Conservation (phyloP, 2,797 vertebrate species). For the Leucoraja ocellata region DNA sequence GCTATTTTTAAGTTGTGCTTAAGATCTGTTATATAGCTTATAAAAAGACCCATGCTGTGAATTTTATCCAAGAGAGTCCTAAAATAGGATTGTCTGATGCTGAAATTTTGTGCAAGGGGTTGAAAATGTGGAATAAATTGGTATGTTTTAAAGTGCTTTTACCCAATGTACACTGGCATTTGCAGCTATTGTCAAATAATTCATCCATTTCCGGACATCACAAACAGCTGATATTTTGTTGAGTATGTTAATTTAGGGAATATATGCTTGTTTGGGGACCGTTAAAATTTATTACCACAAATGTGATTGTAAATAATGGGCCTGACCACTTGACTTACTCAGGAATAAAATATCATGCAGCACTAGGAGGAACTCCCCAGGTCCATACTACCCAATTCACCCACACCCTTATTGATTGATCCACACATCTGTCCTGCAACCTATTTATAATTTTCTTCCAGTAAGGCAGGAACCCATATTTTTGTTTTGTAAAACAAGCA, state of each 20-base stretch:
- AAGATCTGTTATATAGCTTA: neutral
- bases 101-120: neutral
- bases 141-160: neutral
- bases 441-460: neutral
- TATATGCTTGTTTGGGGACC: neutral
- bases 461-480: neutral
- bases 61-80: neutral
- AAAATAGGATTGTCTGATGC: neutral
- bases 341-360: neutral
- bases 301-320: neutral
- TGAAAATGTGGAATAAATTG: neutral
- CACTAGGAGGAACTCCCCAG: neutral
- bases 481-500: neutral
- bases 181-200: neutral
- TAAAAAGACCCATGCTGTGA: neutral
- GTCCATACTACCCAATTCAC: neutral
- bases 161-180: neutral
- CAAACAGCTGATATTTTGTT: too few species aligned
- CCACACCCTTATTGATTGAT: neutral
- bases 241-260: too few species aligned
- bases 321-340: neutral
- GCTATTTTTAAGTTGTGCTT: neutral
- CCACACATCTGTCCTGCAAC: neutral
- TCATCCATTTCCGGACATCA: neutral
- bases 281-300: neutral